Evolutionary conservation across 2,113 vertebrate species (phyloP).

Genomic region (Scalopus aquaticus): DNA sequence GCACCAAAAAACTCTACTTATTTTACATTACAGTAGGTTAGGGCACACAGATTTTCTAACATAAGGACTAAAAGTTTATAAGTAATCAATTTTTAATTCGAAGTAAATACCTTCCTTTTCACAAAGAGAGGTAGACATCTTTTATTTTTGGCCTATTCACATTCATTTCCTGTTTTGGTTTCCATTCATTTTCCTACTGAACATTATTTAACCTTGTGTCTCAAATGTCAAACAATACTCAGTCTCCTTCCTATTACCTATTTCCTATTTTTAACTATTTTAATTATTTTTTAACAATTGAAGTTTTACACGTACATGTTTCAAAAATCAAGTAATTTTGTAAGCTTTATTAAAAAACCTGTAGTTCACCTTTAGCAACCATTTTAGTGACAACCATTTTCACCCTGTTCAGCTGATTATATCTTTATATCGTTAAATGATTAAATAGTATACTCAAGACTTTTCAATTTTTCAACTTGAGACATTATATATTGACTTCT

Average conservation of each 20-base stretch:
- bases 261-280: conserved; percentile 31
- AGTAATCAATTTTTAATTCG: conserved; percentile 29
- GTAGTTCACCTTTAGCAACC: background rate
- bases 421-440: background rate
- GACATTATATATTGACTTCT: background rate
- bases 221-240: background rate
- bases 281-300: background rate
- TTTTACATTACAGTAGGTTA: conserved; percentile 15
- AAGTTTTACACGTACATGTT: background rate
- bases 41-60: conserved; percentile 32
- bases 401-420: background rate
- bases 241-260: background rate
- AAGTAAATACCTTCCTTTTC: conserved; percentile 50
- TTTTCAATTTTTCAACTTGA: conserved; percentile 14
- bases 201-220: background rate
- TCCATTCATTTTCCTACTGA: conserved; percentile 47
- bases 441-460: conserved; percentile 17
- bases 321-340: conserved; percentile 49
- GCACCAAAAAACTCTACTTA: conserved; percentile 43
- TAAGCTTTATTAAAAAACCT: conserved; percentile 16
- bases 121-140: background rate
- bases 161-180: conserved; percentile 31
- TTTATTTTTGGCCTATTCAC: background rate
- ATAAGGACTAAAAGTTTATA: conserved; percentile 28
- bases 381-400: background rate